Percentiles rank a stretch among this genome's conserved stretches.
phyloP scores from a whole-genome alignment of 2,797 vertebrate species.

The Enteromius unitaeniatus region DNA sequence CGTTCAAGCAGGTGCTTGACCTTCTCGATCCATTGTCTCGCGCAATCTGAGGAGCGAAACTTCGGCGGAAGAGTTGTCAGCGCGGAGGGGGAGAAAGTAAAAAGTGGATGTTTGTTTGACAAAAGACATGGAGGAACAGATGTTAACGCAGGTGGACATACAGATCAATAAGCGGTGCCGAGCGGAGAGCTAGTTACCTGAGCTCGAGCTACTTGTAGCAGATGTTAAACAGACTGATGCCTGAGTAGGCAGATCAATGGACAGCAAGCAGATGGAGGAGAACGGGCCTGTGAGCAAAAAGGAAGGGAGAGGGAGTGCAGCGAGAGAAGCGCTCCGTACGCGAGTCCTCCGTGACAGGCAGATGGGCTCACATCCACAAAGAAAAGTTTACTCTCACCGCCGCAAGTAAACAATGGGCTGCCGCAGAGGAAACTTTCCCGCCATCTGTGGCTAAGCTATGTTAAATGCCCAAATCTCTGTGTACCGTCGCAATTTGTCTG shows the following conservation, averaged over 20 bases:
- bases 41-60: conserved; percentile 16
- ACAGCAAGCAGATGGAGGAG: conserved; percentile 83
- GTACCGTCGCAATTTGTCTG: conserved; percentile 78
- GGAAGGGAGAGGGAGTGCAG: conserved; percentile 20
- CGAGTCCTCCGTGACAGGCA: conserved; percentile 78
- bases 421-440: conserved; percentile 73
- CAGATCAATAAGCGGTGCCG: conserved; percentile 80
- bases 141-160: conserved; percentile 84
- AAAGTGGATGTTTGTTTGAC: conserved; percentile 74
- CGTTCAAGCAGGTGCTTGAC: conserved; percentile 26
- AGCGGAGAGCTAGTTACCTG: conserved; percentile 82
- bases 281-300: conserved; percentile 68
- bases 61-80: conserved; percentile 51
- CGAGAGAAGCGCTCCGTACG: conserved; percentile 36
- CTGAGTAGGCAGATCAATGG: conserved; percentile 84
- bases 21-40: conserved; percentile 15
- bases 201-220: conserved; percentile 81
- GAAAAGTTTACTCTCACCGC: conserved; percentile 67
- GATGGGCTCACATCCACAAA: conserved; percentile 75
- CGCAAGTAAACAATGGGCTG: conserved; percentile 66
- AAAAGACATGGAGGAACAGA: conserved; percentile 80
- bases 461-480: conserved; percentile 73
- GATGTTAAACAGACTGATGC: conserved; percentile 85
- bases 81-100: conserved; percentile 72
- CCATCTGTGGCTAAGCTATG: conserved; percentile 64